Percentiles rank a stretch among this genome's conserved stretches.
Evolutionary conservation across 2,797 vertebrate genomes (phyloP).

Genomic region (Typhlichthys eigenmanni): DNA sequence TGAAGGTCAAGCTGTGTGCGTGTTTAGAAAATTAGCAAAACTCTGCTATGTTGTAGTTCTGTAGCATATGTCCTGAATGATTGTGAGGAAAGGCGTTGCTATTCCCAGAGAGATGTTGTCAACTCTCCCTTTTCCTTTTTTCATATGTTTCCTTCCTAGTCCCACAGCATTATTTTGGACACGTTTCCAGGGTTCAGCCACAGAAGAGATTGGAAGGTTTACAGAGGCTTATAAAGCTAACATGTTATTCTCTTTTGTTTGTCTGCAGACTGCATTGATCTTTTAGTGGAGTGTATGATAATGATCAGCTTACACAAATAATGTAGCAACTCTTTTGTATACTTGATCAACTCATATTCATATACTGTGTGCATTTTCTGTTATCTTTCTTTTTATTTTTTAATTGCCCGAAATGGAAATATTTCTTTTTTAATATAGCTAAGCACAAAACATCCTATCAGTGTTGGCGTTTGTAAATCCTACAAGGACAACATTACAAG

Average conservation of each 20-base stretch:
- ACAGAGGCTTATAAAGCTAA: conserved; percentile 25
- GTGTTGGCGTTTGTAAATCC: conserved; percentile 6
- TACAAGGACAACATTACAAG: conserved; percentile 28
- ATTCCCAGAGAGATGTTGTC: conserved; percentile 49
- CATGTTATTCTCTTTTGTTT: not conserved
- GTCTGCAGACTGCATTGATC: not conserved
- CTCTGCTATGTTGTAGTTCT: not conserved
- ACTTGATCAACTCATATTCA: no score
- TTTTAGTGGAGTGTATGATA: not conserved
- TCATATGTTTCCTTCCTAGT: conserved; percentile 68
- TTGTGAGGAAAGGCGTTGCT: conserved; percentile 37
- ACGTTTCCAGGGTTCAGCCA: conserved; percentile 27
- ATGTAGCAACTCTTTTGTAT: no score
- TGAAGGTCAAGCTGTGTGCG: not conserved
- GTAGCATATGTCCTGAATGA: conserved; percentile 16
- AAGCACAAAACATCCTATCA: not conserved
- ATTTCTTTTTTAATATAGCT: not conserved
- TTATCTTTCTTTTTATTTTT: not conserved
- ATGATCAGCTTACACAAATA: no score
- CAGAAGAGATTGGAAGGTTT: conserved; percentile 42
- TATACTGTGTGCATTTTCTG: no score
- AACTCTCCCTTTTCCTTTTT: conserved; percentile 69
- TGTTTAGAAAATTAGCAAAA: not conserved
- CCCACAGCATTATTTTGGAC: conserved; percentile 26
- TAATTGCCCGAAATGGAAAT: not conserved